A percentile compares a stretch with the other conserved stretches of the same genome.
phyloP scores from a whole-genome alignment of 2,888 invertebrate species.

The Lottia gigantea region DNA sequence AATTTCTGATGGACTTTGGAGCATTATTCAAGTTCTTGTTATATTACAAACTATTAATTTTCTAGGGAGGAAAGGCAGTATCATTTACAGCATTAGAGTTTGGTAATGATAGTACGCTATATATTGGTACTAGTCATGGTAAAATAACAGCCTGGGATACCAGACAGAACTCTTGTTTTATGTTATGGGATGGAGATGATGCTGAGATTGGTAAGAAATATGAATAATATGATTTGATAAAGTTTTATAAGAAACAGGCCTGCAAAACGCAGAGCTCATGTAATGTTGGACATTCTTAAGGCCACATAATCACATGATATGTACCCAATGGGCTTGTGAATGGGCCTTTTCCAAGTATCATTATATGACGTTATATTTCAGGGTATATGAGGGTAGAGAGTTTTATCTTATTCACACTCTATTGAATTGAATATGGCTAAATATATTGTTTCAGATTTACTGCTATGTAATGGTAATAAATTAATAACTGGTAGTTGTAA shows the following conservation, averaged over 20 bases:
- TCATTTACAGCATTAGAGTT: constrained; percentile 63
- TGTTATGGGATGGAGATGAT: constrained; percentile 67
- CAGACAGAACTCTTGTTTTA: constrained; percentile 63
- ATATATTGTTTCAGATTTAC: constrained; percentile 38
- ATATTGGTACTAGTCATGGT: constrained; percentile 60
- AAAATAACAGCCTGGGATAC: constrained; percentile 66
- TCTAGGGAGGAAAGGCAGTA: constrained; percentile 33
- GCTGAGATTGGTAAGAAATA: constrained; percentile 59
- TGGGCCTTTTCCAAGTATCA: no score
- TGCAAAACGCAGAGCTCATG: not conserved
- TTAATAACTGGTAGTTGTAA: constrained; percentile 59
- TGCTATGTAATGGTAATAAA: constrained; percentile 49
- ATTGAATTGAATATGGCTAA: no score
- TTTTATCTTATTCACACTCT: no score
- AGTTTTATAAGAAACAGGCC: not conserved
- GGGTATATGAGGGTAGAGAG: no score
- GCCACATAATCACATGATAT: no score
- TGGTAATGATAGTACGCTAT: constrained; percentile 62
- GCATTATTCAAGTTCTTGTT: no score
- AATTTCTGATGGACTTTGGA: no score
- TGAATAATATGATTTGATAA: not conserved
- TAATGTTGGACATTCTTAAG: no score
- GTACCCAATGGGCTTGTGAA: no score
- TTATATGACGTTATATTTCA: no score
- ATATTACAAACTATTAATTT: no score